These are phyloP conservation scores for Cyclophora albipunctata DNA, from an alignment of 2,888 invertebrate species.

Conservation along the genomic window DNA sequence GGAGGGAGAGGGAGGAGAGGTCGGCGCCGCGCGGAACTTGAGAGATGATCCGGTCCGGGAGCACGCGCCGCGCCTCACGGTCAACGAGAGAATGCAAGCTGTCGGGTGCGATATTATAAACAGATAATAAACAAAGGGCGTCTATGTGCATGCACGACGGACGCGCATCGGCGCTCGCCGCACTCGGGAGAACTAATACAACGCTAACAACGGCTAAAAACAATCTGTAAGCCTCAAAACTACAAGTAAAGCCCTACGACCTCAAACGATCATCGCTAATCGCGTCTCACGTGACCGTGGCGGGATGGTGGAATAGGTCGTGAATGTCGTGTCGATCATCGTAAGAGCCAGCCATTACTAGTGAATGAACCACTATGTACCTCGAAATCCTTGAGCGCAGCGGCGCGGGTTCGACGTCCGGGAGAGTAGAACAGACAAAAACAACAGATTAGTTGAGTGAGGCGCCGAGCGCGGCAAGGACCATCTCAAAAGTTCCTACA, in stretches of 20 bases:
- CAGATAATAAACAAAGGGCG: constrained; percentile 71
- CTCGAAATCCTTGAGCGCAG: constrained; percentile 89
- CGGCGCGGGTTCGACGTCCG: constrained; percentile 80
- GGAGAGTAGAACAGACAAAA: constrained; percentile 82
- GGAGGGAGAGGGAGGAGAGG: constrained; percentile 21
- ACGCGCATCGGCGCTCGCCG: constrained; percentile 71
- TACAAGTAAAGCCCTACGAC: constrained; percentile 76
- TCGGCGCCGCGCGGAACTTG: constrained; percentile 48
- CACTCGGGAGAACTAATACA: constrained; percentile 73
- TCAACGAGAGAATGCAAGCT: constrained; percentile 69
- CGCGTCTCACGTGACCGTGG: constrained; percentile 56
- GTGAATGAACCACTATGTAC: constrained; percentile 78
- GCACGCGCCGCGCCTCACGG: constrained; percentile 53
- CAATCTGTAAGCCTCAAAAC: constrained; percentile 76
- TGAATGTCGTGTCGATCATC: constrained; percentile 59
- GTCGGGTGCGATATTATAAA: constrained; percentile 72
- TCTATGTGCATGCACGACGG: constrained; percentile 72
- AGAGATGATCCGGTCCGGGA: constrained; percentile 48
- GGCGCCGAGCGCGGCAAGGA: constrained; percentile 81
- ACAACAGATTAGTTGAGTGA: constrained; percentile 78
- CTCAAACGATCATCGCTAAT: constrained; percentile 68
- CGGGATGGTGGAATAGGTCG: constrained; percentile 46
- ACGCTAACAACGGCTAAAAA: constrained; percentile 76
- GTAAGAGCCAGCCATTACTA: constrained; percentile 71
- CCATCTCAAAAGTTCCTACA: constrained; percentile 94